Percentiles rank a stretch among this genome's conserved stretches.
These are phyloP conservation scores for Bombus terrestris DNA, from an alignment of 1,140 invertebrate species.

Conservation along the genomic window DNA sequence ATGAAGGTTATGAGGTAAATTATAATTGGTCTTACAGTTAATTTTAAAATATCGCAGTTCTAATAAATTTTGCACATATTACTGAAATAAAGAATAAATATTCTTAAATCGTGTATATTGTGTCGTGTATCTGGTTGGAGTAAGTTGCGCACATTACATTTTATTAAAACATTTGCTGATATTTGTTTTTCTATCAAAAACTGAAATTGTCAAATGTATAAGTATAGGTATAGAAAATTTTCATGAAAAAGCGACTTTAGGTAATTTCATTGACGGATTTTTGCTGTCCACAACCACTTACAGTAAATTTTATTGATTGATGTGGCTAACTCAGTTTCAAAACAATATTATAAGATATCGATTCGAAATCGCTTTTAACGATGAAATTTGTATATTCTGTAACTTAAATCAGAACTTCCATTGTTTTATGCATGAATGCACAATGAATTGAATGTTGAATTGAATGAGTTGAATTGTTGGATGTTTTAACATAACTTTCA, in stretches of 20 bases:
- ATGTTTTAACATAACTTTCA: too few relatives aligned
- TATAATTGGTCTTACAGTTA: neutral
- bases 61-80: neutral
- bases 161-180: neutral
- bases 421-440: too few relatives aligned
- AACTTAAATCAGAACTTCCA: neutral
- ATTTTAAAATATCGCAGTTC: neutral
- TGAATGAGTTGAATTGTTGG: too few relatives aligned
- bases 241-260: too few relatives aligned
- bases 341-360: too few relatives aligned
- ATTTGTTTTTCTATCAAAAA: neutral
- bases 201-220: neutral
- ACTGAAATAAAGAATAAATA: neutral
- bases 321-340: neutral
- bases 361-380: too few relatives aligned
- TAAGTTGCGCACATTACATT: neutral
- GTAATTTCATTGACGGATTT: too few relatives aligned
- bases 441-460: too few relatives aligned
- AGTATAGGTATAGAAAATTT: too few relatives aligned
- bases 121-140: neutral
- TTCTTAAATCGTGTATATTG: neutral
- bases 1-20: neutral
- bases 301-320: neutral
- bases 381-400: neutral
- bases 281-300: neutral